A percentile compares a stretch with the other conserved stretches of the same genome.
Conservation (phyloP, 2,888 invertebrate species). For the Lasiommata megera region DNA sequence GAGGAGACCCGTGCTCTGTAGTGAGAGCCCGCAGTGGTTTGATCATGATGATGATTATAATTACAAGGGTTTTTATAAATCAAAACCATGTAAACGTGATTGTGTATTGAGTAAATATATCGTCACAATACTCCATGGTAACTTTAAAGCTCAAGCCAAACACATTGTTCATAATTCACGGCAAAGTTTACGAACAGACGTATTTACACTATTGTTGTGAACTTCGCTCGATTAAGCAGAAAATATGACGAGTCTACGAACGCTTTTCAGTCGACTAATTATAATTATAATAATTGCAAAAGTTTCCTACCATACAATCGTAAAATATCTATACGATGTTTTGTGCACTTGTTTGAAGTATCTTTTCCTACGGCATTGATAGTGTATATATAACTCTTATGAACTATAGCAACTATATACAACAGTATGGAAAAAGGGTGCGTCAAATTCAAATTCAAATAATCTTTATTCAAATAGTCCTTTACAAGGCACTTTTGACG, state of each 20-base stretch:
- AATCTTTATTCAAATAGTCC: no score
- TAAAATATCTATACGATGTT: slow-evolving; percentile 49
- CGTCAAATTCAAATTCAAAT: no score
- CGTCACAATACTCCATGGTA: not conserved
- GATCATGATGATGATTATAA: no score
- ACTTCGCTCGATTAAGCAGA: slow-evolving; percentile 69
- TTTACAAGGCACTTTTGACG: no score
- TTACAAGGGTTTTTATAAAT: no score
- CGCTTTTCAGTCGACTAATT: slow-evolving; percentile 67
- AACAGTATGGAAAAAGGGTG: no score
- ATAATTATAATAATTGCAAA: slow-evolving; percentile 79
- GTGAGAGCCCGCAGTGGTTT: no score
- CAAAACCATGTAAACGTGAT: no score
- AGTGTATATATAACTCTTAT: no score
- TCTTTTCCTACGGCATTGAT: no score
- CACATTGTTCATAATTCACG: slow-evolving; percentile 53
- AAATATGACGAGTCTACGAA: slow-evolving; percentile 69
- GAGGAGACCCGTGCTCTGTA: no score
- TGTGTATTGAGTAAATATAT: not conserved
- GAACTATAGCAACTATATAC: no score
- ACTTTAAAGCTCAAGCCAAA: slow-evolving; percentile 36
- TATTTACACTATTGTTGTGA: slow-evolving; percentile 66
- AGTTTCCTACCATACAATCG: slow-evolving; percentile 56
- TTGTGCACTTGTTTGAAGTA: slow-evolving; percentile 25
- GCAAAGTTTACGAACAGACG: slow-evolving; percentile 62